Percentiles rank a stretch among this genome's conserved stretches.
Conservation (phyloP, 2,888 invertebrate species). For the Papilio demoleus region DNA sequence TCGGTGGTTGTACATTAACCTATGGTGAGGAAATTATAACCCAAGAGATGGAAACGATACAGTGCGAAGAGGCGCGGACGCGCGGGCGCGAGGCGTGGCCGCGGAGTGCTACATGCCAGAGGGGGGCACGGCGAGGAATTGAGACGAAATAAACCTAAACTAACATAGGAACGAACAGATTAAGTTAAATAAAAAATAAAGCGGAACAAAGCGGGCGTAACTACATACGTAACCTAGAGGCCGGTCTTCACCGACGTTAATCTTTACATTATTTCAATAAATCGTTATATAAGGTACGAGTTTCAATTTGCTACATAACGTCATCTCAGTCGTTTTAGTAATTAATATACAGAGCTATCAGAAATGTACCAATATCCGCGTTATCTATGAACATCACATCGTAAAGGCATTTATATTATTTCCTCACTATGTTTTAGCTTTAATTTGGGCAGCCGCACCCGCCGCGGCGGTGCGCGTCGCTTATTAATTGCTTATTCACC, state of each 20-base stretch:
- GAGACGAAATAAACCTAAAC: constrained; percentile 77
- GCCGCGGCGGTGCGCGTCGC: constrained; percentile 73
- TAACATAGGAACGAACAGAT: constrained; percentile 74
- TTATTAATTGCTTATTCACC: constrained; percentile 75
- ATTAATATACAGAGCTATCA: constrained; percentile 69
- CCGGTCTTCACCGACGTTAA: constrained; percentile 70
- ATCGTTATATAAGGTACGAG: constrained; percentile 68
- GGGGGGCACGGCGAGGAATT: constrained; percentile 61
- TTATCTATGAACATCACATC: constrained; percentile 80
- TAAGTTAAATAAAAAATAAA: constrained; percentile 52
- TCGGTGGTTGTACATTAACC: constrained; percentile 79
- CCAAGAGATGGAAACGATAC: constrained; percentile 62
- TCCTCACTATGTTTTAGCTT: constrained; percentile 68
- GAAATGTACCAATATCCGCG: constrained; percentile 75
- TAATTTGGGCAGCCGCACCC: constrained; percentile 76
- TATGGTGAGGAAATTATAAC: constrained; percentile 67
- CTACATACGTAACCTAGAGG: constrained; percentile 73
- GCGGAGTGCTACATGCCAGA: neutral
- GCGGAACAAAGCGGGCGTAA: constrained; percentile 58
- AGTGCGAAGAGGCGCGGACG: constrained; percentile 40
- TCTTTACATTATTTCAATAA: constrained; percentile 64
- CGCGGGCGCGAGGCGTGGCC: constrained; percentile 30
- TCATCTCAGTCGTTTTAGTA: constrained; percentile 73
- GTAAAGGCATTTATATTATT: constrained; percentile 65
- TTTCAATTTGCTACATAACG: constrained; percentile 71